Percentiles rank a stretch among this genome's conserved stretches.
These are phyloP conservation scores for Notolabrus celidotus DNA, from an alignment of 2,797 vertebrate genomes.

Conservation along the genomic window DNA sequence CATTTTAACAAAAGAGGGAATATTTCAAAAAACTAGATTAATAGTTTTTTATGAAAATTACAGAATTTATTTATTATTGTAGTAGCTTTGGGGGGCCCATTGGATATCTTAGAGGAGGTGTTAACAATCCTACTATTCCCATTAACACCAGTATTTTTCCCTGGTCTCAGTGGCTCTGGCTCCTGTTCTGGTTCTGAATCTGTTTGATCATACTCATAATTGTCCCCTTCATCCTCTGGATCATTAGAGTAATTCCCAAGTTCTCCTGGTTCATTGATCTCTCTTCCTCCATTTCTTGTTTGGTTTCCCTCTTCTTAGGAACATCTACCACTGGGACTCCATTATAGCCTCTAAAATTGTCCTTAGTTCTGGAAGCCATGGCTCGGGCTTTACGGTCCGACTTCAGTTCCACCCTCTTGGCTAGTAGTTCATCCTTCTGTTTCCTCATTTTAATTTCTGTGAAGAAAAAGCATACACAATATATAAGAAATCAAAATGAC, in stretches of 20 bases:
- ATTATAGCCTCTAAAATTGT: slow-evolving; percentile 97
- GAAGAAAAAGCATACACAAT: slow-evolving; percentile 10
- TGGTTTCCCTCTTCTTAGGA: slow-evolving; percentile 87
- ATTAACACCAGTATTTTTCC: slow-evolving; percentile 28
- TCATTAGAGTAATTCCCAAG: slow-evolving; percentile 72
- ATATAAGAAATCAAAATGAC: not conserved
- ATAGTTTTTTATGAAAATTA: no score
- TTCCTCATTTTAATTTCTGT: slow-evolving; percentile 87
- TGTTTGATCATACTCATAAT: slow-evolving; percentile 87
- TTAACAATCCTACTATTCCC: slow-evolving; percentile 13
- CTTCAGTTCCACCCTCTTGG: slow-evolving; percentile 94
- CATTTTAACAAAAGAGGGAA: no score
- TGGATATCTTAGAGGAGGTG: slow-evolving; percentile 76
- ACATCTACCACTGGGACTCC: slow-evolving; percentile 92
- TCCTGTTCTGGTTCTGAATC: slow-evolving; percentile 88
- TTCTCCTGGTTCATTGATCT: slow-evolving; percentile 33
- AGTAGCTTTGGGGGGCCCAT: slow-evolving; percentile 80
- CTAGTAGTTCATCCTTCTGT: slow-evolving; percentile 90
- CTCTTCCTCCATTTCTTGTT: slow-evolving; percentile 67
- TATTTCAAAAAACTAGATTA: no score
- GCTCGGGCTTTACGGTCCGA: slow-evolving; percentile 97
- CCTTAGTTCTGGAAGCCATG: slow-evolving; percentile 98
- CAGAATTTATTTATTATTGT: no score
- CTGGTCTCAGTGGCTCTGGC: slow-evolving; percentile 80
- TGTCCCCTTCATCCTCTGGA: slow-evolving; percentile 86